Evolutionary conservation across 2,888 invertebrate genomes (phyloP), one percentile per base, ranked within the genome.

Genomic region (Atethmia centrago): DNA sequence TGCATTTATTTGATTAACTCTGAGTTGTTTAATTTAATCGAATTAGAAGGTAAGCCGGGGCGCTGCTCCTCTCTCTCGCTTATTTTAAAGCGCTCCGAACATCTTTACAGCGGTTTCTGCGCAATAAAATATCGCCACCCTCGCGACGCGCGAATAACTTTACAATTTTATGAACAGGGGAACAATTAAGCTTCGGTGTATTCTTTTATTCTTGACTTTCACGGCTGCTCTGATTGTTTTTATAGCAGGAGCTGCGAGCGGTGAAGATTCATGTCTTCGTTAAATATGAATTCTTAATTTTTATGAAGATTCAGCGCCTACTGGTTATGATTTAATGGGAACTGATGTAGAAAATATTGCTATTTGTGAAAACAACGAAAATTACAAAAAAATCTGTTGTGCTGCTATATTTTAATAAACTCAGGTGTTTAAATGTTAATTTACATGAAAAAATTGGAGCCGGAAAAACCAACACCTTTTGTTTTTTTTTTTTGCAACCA

Each of bases 1-100:
- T 93, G 94, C 96, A 96, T 96, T 96, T 96, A 96, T 96, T 96
- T 96, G 96, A 96, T 96, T 96, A 96, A 96, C 96, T 96, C 93
- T 89, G 95, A 96, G 96, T 96, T 96, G 95, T 96, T 96, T 96
- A 96, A 96, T 96, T 96, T 96, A 96, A 96, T 96, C 95, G 95
- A 96, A 94, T 96, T 96, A 96, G 93, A 94, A 95, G 94, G 95
- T 94, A 93, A 94, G 93, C 93, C 89, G 91, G 91, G 88, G 88
- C 87, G 86, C 88, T 85, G 87, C 85, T 87, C 85, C 91, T 87
- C 88, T 88, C 89, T 89, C 92, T 92, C 93, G 94, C 93, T 95
- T 95, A 95, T 95, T 96, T 95, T 96, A 95, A 96, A 96, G 90
- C 93, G 94, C 92, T 93, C 90, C 84, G 93, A 96, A 96, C 96